These are phyloP conservation scores for Chrosomus eos DNA, from an alignment of 2,797 vertebrate species.

Conservation along the genomic window DNA sequence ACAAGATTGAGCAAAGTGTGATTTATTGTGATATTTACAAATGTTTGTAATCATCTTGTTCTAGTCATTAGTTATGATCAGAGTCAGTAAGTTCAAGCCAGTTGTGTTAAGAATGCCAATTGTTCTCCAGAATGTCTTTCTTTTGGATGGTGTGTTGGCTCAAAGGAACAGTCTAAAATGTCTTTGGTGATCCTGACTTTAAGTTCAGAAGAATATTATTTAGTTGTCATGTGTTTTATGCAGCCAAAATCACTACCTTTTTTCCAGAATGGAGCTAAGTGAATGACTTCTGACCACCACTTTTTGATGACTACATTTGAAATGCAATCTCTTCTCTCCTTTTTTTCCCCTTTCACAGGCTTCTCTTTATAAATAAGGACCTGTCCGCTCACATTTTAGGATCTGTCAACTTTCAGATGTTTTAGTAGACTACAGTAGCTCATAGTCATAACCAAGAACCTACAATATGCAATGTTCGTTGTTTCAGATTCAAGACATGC, in stretches of 20 bases:
- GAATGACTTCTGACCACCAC: neutral
- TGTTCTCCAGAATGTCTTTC: neutral
- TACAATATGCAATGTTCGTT: constrained; percentile 4
- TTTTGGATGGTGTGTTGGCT: neutral
- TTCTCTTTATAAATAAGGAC: constrained; percentile 13
- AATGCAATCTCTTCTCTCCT: neutral
- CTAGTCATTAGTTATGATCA: constrained; percentile 11
- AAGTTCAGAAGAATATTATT: neutral
- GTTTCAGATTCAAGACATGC: constrained; percentile 1
- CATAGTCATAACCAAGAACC: constrained; percentile 1
- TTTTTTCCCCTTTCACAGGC: neutral
- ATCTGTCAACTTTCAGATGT: constrained; percentile 2
- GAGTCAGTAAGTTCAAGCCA: neutral
- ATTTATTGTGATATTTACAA: constrained; percentile 30
- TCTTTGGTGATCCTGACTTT: neutral
- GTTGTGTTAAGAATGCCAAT: constrained; percentile 10
- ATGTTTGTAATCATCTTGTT: constrained; percentile 29
- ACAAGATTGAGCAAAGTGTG: constrained; percentile 15
- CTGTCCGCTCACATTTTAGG: constrained; percentile 1
- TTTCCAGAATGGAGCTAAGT: neutral
- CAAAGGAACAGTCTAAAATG: neutral
- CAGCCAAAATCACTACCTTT: neutral
- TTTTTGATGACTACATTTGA: constrained; percentile 13
- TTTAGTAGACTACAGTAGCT: constrained; percentile 8
- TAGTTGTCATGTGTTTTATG: neutral